Conservation (phyloP, 2,888 invertebrate genomes). For the Euplagia quadripunctaria region DNA sequence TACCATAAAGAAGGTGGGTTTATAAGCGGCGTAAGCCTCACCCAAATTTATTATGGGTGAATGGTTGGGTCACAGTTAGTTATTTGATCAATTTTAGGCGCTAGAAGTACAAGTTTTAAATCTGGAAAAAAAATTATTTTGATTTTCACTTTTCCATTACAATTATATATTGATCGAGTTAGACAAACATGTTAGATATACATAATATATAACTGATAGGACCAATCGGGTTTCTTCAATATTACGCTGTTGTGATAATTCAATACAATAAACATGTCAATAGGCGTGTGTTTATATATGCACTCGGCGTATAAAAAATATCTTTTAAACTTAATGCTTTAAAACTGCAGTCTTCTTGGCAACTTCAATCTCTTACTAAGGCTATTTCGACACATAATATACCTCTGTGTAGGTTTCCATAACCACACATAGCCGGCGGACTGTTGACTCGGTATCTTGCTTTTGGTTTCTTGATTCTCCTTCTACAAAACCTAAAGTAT, state of each 20-base stretch:
- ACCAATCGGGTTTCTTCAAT: too few species aligned
- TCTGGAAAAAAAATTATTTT: background rate
- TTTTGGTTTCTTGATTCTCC: background rate
- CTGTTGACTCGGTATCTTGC: background rate
- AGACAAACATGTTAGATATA: background rate
- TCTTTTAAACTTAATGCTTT: background rate
- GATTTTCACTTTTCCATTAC: background rate
- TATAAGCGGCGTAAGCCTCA: background rate
- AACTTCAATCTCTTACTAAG: background rate
- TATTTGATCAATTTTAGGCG: background rate
- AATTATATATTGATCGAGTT: background rate
- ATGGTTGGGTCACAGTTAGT: background rate
- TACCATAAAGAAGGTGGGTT: background rate
- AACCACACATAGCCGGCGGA: background rate
- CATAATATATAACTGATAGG: background rate
- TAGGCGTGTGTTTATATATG: background rate
- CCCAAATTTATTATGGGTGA: background rate
- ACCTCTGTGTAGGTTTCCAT: background rate
- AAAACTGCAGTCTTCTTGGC: background rate
- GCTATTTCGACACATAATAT: background rate
- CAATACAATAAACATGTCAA: background rate
- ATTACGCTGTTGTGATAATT: background rate
- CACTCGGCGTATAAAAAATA: too few species aligned
- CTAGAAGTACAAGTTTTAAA: background rate
- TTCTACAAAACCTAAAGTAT: constrained; percentile 2